Percentiles rank a stretch among this genome's conserved stretches.
Evolutionary conservation across 2,113 vertebrate species (phyloP).

Genomic region (Ivindomyrus marchei): DNA sequence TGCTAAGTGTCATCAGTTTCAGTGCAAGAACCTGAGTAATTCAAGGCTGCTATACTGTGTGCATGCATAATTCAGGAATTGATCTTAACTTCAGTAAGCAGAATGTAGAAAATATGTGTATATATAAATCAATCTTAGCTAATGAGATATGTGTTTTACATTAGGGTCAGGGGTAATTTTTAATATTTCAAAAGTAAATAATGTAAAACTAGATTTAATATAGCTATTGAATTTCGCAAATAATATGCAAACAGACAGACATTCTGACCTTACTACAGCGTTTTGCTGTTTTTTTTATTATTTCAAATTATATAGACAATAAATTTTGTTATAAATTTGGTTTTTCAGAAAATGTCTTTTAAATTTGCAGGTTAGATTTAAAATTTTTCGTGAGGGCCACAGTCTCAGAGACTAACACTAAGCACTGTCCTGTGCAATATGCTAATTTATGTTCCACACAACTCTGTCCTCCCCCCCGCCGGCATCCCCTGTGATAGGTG

Average conservation of each 20-base stretch:
- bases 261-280: neutral
- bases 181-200: neutral
- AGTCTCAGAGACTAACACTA: neutral
- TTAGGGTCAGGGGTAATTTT: neutral
- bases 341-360: neutral
- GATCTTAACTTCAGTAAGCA: neutral
- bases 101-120: neutral
- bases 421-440: neutral
- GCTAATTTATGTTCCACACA: neutral
- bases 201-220: neutral
- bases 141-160: neutral
- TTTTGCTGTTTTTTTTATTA: neutral
- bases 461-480: too few relatives aligned
- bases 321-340: neutral
- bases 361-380: neutral
- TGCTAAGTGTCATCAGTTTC: neutral
- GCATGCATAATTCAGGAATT: neutral
- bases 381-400: neutral
- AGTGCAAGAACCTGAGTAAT: neutral
- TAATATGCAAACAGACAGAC: neutral
- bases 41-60: neutral
- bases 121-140: neutral
- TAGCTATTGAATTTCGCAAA: neutral
- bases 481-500: neutral
- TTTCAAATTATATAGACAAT: neutral